Base-by-base conservation (phyloP, 2,888 invertebrate species). In the Drosophila rellima region DNA sequence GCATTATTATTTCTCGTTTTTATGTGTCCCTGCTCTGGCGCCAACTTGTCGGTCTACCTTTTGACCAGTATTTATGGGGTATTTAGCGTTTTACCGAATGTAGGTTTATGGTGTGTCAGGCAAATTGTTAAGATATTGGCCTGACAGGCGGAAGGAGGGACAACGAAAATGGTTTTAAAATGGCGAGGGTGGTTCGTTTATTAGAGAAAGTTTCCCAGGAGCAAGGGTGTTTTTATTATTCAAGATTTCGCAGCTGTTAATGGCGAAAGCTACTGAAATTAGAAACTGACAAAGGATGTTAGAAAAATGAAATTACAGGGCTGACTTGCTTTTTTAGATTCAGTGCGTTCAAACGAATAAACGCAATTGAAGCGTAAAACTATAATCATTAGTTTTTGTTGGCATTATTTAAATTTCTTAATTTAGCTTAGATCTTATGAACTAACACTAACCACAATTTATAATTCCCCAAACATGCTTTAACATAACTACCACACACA, bases 1-100 rank as follows among this genome's bases (percentile, higher is more conserved):
- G 85, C 75, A 86, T 86, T 86, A 84, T 88, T 85, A 79, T 85
- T 88, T 88, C 72, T 65, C 85, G 88, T 79, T 85, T 77, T 82
- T 85, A 71, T 84, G 69, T 71, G 72, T 52, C 71, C 67, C 45
- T 31, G 45, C 33, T 47, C 26, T 33, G 60, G 35, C 44, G 54
- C 44, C 51, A 70, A 62, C 67, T 68, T 66, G 68, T 42, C 35
- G 23, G 39, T 5, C 55, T 62, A 56, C 70, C 70, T 71, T 68
- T 60, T 71, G 68, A 52, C 54, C 67, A 63, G 62, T 73, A 75
- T 87, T 83, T 84, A 84, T 84, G 85, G 72, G 67, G 61, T 76
- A 84, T 82, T 87, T 81, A 72, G 65, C 79, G 70, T 57, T 74
- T 50, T 55, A 39, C 65, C 45, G 29, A 73, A 82, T 66, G 74